These are phyloP conservation scores for Delia radicum DNA, from an alignment of 1,140 invertebrate species.

Conservation along the genomic window DNA sequence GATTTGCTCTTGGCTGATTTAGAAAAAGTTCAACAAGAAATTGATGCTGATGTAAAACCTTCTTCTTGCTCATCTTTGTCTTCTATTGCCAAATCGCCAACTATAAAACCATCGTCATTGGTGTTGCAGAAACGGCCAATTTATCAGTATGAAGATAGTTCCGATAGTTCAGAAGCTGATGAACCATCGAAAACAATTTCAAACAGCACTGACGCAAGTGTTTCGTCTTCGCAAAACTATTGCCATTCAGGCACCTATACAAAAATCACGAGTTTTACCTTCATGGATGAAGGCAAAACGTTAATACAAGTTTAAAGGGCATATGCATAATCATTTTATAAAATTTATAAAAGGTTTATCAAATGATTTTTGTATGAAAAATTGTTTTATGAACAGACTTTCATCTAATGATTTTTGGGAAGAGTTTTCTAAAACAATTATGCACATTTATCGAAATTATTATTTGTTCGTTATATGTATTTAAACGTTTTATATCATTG, in stretches of 20 bases:
- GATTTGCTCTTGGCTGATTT: constrained; percentile 9
- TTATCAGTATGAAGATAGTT: background rate
- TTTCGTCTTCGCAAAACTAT: too few species aligned
- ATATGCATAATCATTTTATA: too few species aligned
- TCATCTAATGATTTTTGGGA: too few species aligned
- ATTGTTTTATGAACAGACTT: too few species aligned
- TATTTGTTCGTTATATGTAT: too few species aligned
- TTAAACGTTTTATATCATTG: too few species aligned
- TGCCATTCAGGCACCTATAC: background rate
- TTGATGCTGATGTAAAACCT: background rate
- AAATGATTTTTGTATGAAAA: too few species aligned
- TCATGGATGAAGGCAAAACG: background rate
- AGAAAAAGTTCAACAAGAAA: background rate
- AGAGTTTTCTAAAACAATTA: too few species aligned
- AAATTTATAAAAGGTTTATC: too few species aligned
- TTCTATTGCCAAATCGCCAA: background rate
- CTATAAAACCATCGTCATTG: background rate
- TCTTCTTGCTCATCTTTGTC: background rate
- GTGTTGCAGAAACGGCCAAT: background rate
- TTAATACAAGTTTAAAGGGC: background rate
- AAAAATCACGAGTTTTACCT: background rate
- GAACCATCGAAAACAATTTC: background rate
- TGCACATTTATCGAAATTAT: too few species aligned
- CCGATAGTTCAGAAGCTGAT: background rate
- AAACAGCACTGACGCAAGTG: too few species aligned